Base-by-base conservation (phyloP, 2,113 vertebrate species). In the Andinoacara biseriatus region DNA sequence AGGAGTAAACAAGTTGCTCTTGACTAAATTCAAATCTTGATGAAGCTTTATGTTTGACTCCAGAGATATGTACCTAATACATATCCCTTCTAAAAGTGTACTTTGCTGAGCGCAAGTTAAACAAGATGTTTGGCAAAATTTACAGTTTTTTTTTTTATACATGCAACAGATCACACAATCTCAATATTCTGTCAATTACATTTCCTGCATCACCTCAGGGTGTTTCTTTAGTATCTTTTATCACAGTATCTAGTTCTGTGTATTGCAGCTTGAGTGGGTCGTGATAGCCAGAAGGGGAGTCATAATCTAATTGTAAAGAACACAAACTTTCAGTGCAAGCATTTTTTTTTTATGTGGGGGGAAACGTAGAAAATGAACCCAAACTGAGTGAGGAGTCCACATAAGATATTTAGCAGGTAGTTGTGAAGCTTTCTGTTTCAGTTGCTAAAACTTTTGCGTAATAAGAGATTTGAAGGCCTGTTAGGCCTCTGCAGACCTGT, bases 1-100 rank as follows among this genome's bases (percentile, higher is more conserved):
- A 72, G 49, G 3, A 86, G 90, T 94, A 91, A 94, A 93, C 92
- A 94, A 93, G 76, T 74, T 87, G 84, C 62, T 76, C 22, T 59
- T 31, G 9, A 38, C 57, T 11, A 3, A 5, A 58, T 54, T 26
- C n/a, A 69, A 43, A 38, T 46, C 17, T 56, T 49, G 29, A 38
- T 69, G 4, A 69, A 7, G 65, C 15, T 65, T 43, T 9, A 65
- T 65, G n/a, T 20, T 69, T 14, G 22, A 20, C 20, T 38, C 7
- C 35, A 38, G 35, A 8, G 9, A 38, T 38, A 10, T 38, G 35
- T 38, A 38, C 35, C 35, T 38, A 9, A 46, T 14, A 13, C 4
- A 14, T 46, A 14, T 46, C 11, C 11, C 13, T 46, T 17, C 5
- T 15, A 49, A 17, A 15, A 46, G 5, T 14, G 15, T 14, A 46